phyloP scores from a whole-genome alignment of 2,797 vertebrate species.

The Rhadinocentrus ornatus region DNA sequence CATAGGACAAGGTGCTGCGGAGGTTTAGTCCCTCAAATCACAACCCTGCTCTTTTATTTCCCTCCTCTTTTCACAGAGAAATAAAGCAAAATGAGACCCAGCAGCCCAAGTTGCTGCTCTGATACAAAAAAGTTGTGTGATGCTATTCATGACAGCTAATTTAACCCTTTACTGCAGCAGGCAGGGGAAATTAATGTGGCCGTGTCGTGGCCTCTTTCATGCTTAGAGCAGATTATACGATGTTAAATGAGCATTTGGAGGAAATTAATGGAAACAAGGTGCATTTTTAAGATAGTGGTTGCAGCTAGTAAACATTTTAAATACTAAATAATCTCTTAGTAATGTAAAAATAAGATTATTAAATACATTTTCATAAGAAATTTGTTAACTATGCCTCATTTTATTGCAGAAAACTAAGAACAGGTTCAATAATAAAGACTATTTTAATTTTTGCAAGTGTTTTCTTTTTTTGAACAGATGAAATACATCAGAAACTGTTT shows the following conservation, averaged over 20 bases:
- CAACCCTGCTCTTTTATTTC: constrained; percentile 51
- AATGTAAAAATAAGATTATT: background rate
- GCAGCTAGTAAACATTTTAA: background rate
- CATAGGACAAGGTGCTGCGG: constrained; percentile 81
- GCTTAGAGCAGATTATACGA: background rate
- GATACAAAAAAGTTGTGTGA: constrained; percentile 62
- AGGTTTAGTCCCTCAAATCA: constrained; percentile 79
- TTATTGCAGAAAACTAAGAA: background rate
- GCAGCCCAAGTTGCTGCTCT: constrained; percentile 49
- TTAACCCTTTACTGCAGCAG: constrained; percentile 31
- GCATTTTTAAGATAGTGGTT: background rate
- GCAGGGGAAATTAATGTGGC: background rate
- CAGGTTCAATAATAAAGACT: background rate
- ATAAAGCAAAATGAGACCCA: constrained; percentile 53
- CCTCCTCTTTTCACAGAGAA: constrained; percentile 53
- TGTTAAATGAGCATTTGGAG: constrained; percentile 1
- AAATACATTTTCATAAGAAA: background rate
- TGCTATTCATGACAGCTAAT: constrained; percentile 49
- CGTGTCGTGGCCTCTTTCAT: constrained; percentile 13
- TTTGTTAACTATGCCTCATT: background rate
- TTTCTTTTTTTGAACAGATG: background rate
- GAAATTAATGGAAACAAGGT: constrained; percentile 9
- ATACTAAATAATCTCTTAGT: background rate
- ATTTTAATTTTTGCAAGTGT: constrained; percentile 8
- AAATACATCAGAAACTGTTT: background rate